phyloP scores from a whole-genome alignment of 2,888 invertebrate genomes.

The Elegia similella region DNA sequence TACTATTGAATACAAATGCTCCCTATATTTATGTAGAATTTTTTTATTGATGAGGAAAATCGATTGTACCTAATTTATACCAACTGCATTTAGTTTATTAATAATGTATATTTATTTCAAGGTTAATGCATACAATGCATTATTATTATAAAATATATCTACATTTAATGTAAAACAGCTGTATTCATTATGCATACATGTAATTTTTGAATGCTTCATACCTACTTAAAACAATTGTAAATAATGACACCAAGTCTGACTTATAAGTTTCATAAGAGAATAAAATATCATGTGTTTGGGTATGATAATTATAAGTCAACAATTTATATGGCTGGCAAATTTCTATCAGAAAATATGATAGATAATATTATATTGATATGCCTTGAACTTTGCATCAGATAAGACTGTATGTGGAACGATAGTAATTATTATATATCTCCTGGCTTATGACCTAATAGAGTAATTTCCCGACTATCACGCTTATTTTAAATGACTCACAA shows the following conservation, averaged over 20 bases:
- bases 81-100: neutral
- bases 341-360: neutral
- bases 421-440: neutral
- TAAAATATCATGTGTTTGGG: no score
- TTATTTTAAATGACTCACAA: neutral
- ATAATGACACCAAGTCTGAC: neutral
- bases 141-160: neutral
- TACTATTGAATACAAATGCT: no score
- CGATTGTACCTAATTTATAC: neutral
- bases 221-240: neutral
- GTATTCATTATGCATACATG: neutral
- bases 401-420: neutral
- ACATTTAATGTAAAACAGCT: no score
- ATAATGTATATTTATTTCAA: neutral
- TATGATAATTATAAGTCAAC: neutral
- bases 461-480: neutral
- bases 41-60: neutral
- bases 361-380: neutral
- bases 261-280: neutral
- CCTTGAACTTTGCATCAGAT: neutral
- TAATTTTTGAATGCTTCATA: neutral
- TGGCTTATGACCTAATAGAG: neutral
- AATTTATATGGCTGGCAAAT: neutral
- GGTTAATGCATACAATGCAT: slow-evolving; percentile 1
- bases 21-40: neutral